These are phyloP conservation scores for Dolichallabes microphthalmus DNA, from an alignment of 2,113 vertebrate genomes.

Conservation along the genomic window DNA sequence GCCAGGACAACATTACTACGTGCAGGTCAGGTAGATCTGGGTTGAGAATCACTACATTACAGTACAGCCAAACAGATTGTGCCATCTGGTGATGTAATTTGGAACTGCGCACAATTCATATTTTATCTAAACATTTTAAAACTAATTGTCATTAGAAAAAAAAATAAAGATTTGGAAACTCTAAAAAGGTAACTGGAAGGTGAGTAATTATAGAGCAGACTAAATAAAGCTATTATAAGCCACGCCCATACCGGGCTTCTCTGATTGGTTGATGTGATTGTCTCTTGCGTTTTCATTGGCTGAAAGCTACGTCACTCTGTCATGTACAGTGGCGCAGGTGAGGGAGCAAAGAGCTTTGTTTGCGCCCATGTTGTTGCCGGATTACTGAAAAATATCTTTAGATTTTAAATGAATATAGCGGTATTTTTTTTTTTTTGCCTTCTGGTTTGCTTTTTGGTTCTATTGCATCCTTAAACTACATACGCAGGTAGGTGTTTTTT, in stretches of 20 bases:
- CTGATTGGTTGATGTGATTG: slow-evolving; percentile 31
- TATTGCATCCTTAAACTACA: neutral
- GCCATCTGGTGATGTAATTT: slow-evolving; percentile 31
- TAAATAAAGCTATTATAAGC: neutral
- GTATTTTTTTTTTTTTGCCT: neutral
- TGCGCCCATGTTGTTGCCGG: neutral
- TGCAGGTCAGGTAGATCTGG: too few species aligned
- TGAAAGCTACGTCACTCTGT: neutral
- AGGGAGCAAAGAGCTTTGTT: slow-evolving; percentile 25
- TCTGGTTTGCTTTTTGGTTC: neutral
- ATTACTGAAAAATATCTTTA: slow-evolving; percentile 15
- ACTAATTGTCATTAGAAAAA: neutral
- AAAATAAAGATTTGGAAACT: neutral
- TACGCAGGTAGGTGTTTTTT: neutral
- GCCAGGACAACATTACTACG: too few species aligned
- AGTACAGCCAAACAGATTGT: neutral
- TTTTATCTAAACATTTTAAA: neutral
- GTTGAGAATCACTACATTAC: neutral
- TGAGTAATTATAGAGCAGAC: neutral
- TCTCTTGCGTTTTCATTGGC: slow-evolving; percentile 1
- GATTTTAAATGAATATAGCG: neutral
- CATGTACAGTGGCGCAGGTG: slow-evolving; percentile 14
- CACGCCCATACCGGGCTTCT: neutral
- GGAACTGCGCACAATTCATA: neutral
- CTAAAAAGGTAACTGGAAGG: neutral